Evolutionary conservation across 1,140 invertebrate species (phyloP).

Genomic region (Ceratoteleas bidentatus): DNA sequence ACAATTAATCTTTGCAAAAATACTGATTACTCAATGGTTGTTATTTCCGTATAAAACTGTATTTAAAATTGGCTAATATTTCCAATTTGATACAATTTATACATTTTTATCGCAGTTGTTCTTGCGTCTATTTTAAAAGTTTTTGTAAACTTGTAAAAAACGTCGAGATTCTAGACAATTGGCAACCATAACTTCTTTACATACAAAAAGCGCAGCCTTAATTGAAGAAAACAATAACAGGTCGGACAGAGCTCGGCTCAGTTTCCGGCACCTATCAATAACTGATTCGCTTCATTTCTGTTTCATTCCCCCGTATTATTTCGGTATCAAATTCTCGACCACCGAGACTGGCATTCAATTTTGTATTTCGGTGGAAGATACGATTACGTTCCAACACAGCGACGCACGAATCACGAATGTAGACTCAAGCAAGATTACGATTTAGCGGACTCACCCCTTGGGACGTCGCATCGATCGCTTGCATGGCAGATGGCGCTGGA

Average conservation of each 20-base stretch:
- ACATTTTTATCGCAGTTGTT: too few species aligned
- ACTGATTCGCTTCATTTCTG: constrained; percentile 17
- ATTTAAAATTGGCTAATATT: too few species aligned
- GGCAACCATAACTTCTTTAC: too few species aligned
- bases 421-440: constrained; percentile 16
- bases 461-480: constrained; percentile 70
- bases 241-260: too few species aligned
- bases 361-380: constrained; percentile 23
- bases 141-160: too few species aligned
- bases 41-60: too few species aligned
- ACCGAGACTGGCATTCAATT: constrained; percentile 26
- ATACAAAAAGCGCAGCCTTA: too few species aligned
- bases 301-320: constrained; percentile 25
- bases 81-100: too few species aligned
- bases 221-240: constrained; percentile 8
- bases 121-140: too few species aligned
- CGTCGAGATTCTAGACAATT: too few species aligned
- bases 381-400: constrained; percentile 40
- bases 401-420: constrained; percentile 22
- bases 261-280: not conserved
- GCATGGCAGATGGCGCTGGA: constrained; percentile 70
- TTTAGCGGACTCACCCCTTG: constrained; percentile 75
- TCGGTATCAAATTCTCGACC: constrained; percentile 32
- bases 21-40: too few species aligned
- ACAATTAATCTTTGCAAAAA: too few species aligned